A percentile compares a stretch with the other conserved stretches of the same genome.
Conservation (phyloP, 2,113 vertebrate genomes). For the Planiliza haematocheilus region DNA sequence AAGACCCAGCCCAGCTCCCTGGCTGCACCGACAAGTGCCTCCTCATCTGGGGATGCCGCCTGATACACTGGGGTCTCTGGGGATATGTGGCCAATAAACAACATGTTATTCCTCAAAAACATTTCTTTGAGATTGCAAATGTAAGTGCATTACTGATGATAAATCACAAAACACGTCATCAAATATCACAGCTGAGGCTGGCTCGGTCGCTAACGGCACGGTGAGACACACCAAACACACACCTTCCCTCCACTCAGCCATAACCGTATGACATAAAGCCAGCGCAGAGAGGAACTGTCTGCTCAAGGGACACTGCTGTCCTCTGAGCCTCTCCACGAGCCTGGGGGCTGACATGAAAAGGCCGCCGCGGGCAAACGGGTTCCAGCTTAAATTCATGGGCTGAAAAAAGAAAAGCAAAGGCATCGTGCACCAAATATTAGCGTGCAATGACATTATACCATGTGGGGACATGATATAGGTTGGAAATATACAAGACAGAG, state of each 20-base stretch:
- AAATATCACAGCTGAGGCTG: neutral
- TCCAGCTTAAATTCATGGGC: slow-evolving; percentile 82
- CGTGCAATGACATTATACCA: neutral
- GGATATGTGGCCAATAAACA: neutral
- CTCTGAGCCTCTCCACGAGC: slow-evolving; percentile 77
- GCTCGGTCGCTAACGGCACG: too few relatives aligned
- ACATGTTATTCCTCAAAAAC: slow-evolving; percentile 10
- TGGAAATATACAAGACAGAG: neutral
- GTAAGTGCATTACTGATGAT: neutral
- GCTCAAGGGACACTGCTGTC: slow-evolving; percentile 58
- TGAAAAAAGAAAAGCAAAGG: slow-evolving; percentile 44
- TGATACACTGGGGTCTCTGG: slow-evolving; percentile 89
- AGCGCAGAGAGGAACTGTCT: slow-evolving; percentile 89
- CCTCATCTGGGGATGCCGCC: slow-evolving; percentile 94
- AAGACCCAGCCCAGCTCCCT: slow-evolving; percentile 91
- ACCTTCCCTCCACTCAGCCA: slow-evolving; percentile 88
- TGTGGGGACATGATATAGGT: neutral
- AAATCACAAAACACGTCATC: neutral
- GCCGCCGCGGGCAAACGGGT: slow-evolving; percentile 71
- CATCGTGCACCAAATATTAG: neutral
- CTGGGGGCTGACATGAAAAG: slow-evolving; percentile 69
- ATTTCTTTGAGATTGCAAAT: neutral
- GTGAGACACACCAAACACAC: slow-evolving; percentile 5
- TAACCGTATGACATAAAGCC: slow-evolving; percentile 94
- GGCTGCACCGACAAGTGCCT: slow-evolving; percentile 89